Conservation (phyloP, 2,888 invertebrate species). For the Scotopteryx bipunctaria region DNA sequence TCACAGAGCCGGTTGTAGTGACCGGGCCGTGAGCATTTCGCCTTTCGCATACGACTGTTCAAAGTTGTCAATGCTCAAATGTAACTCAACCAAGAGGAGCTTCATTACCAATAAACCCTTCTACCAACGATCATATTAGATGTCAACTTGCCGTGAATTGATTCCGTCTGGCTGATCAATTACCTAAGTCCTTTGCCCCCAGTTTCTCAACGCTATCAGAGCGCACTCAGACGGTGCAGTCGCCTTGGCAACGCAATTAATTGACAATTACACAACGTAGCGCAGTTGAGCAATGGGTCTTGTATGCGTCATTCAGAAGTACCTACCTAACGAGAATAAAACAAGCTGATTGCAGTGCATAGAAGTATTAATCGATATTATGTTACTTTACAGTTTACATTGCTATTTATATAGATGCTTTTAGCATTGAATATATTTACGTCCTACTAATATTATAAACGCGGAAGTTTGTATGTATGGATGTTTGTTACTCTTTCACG, state of each 20-base stretch:
- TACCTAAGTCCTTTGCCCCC: conserved; percentile 67
- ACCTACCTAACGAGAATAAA: conserved; percentile 15
- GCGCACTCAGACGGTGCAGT: conserved; percentile 47
- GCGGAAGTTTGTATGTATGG: too few species aligned
- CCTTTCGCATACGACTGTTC: conserved; percentile 76
- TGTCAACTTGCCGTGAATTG: conserved; percentile 20
- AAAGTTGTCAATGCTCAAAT: conserved; percentile 63
- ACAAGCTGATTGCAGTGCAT: background rate
- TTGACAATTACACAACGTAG: conserved; percentile 61
- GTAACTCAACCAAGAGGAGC: conserved; percentile 33
- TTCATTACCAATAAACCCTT: background rate
- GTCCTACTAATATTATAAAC: too few species aligned
- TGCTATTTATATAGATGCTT: background rate
- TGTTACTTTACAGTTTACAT: background rate
- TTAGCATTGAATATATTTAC: background rate
- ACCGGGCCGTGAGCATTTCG: conserved; percentile 72
- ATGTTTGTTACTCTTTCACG: too few species aligned
- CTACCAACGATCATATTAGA: too few species aligned
- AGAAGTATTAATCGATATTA: background rate
- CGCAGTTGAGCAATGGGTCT: conserved; percentile 34
- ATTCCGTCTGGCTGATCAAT: conserved; percentile 68
- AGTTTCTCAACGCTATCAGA: conserved; percentile 57
- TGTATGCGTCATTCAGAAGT: conserved; percentile 35
- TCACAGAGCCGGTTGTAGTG: conserved; percentile 78
- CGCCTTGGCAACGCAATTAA: conserved; percentile 63